Conservation (phyloP, 35 echinoderm and acorn worm genomes). For the Ptychodera flava region DNA sequence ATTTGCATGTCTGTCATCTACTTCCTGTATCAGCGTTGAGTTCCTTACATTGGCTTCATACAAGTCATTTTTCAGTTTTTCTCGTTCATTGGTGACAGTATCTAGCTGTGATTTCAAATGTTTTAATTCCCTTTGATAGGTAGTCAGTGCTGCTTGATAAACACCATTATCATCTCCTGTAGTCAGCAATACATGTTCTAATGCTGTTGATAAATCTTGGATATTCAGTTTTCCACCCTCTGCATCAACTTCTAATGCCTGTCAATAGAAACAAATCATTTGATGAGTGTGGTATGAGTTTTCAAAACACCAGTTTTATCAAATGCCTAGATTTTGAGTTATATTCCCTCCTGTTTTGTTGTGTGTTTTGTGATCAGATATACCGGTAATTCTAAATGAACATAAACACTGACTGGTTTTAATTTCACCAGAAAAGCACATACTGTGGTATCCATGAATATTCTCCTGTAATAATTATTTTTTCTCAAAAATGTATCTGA, state of each 20-base stretch:
- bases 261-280: neutral
- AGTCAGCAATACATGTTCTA: slow-evolving; percentile 70
- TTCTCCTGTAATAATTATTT: too few species aligned
- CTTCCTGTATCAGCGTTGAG: slow-evolving; percentile 52
- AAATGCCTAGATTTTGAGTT: too few species aligned
- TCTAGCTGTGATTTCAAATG: slow-evolving; percentile 73
- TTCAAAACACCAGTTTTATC: too few species aligned
- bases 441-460: too few species aligned
- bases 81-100: slow-evolving; percentile 52
- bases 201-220: slow-evolving; percentile 52
- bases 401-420: too few species aligned
- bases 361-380: too few species aligned
- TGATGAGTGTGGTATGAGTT: too few species aligned
- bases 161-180: slow-evolving; percentile 80
- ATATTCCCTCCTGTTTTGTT: too few species aligned
- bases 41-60: slow-evolving; percentile 61
- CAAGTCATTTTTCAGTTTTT: slow-evolving; percentile 74
- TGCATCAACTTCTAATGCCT: slow-evolving; percentile 72
- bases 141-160: slow-evolving; percentile 82
- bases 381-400: too few species aligned
- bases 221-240: slow-evolving; percentile 72
- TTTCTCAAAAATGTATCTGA: too few species aligned
- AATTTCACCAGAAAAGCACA: too few species aligned
- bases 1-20: slow-evolving; percentile 87
- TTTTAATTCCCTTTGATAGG: slow-evolving; percentile 77